Evolutionary conservation across 2,888 invertebrate genomes (phyloP).

Genomic region (Pristionchus japonicus): DNA sequence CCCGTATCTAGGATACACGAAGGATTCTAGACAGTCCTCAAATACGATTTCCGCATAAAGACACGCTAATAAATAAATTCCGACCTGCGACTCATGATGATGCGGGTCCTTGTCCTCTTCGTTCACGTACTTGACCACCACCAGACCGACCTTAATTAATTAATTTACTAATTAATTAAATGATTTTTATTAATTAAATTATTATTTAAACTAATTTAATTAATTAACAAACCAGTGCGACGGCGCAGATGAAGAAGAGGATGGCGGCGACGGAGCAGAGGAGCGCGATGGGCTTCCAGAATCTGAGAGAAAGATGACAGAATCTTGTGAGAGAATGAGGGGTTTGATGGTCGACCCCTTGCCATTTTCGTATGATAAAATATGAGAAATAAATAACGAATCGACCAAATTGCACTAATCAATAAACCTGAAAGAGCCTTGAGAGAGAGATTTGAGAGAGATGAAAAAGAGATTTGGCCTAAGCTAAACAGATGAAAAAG

Average conservation of each 20-base stretch:
- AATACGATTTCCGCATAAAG: too few relatives aligned
- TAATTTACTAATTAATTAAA: neutral
- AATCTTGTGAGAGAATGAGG: too few relatives aligned
- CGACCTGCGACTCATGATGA: neutral
- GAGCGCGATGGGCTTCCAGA: conserved; percentile 44
- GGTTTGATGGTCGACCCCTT: too few relatives aligned
- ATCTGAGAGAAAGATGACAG: neutral
- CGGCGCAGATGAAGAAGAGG: conserved; percentile 42
- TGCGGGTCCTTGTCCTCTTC: conserved; percentile 20
- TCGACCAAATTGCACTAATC: too few relatives aligned
- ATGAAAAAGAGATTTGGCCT: neutral
- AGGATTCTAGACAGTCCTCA: too few relatives aligned
- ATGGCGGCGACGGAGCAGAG: conserved; percentile 34
- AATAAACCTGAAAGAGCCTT: too few relatives aligned
- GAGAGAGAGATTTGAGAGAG: too few relatives aligned
- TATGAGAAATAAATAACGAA: too few relatives aligned
- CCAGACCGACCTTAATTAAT: neutral
- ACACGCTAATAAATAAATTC: too few relatives aligned
- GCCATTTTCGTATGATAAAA: too few relatives aligned
- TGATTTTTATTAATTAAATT: neutral
- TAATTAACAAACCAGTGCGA: neutral
- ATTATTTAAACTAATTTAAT: neutral
- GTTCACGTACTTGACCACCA: conserved; percentile 31
- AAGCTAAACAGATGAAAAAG: neutral
- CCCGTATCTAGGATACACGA: too few relatives aligned